These are phyloP conservation scores for Lepidonotus clava DNA, from an alignment of 2,888 invertebrate species.

Conservation along the genomic window DNA sequence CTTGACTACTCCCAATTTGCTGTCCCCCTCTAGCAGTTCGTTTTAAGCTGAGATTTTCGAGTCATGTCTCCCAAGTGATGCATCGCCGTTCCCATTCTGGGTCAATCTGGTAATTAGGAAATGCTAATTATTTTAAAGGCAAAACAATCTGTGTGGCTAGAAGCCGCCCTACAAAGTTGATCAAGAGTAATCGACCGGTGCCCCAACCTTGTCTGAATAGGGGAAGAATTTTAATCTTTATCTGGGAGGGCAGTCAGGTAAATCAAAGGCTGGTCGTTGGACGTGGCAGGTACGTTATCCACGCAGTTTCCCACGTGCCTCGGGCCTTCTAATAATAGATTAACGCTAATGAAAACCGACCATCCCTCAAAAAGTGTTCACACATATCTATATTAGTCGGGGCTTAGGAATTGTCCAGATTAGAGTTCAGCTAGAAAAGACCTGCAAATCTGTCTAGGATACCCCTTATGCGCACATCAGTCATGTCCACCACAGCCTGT, in stretches of 20 bases:
- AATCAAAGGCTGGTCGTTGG: slow-evolving; percentile 20
- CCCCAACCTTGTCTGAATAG: slow-evolving; percentile 2
- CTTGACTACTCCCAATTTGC: too few relatives aligned
- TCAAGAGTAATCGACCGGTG: slow-evolving; percentile 19
- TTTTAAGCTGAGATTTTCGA: slow-evolving; percentile 37
- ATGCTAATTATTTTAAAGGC: slow-evolving; percentile 42
- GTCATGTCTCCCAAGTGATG: slow-evolving; percentile 13
- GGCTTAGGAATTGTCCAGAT: too few relatives aligned
- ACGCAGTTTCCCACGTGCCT: background rate
- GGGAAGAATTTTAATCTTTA: slow-evolving; percentile 35
- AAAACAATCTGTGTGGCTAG: slow-evolving; percentile 28
- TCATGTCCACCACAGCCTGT: too few relatives aligned
- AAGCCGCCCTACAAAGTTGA: background rate
- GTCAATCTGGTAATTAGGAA: slow-evolving; percentile 45
- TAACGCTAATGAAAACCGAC: slow-evolving; percentile 3
- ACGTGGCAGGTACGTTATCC: slow-evolving; percentile 9
- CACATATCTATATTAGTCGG: too few relatives aligned
- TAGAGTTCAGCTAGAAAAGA: too few relatives aligned
- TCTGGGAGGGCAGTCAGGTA: slow-evolving; percentile 23
- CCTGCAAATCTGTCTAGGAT: too few relatives aligned
- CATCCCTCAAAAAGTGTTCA: background rate
- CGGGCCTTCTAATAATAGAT: slow-evolving; percentile 40
- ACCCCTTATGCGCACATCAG: too few relatives aligned
- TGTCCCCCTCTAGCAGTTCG: too few relatives aligned
- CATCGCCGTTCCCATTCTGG: slow-evolving; percentile 2